phyloP scores from a whole-genome alignment of 2,888 invertebrate genomes.

The Coenonympha arcania region DNA sequence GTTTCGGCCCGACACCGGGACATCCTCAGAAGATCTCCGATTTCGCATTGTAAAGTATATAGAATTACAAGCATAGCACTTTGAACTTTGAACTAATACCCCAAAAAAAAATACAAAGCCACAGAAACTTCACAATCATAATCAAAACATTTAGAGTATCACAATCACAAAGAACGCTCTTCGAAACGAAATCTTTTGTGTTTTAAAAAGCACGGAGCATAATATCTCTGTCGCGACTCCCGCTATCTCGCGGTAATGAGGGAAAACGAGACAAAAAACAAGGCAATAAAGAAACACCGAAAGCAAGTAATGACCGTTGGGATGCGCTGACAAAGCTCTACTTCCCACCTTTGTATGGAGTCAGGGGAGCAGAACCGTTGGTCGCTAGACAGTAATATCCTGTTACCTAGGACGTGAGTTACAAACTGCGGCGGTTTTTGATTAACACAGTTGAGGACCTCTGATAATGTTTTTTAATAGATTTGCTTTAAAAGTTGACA shows the following conservation, averaged over 20 bases:
- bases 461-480: neutral
- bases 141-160: neutral
- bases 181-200: neutral
- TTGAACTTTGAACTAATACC: no score
- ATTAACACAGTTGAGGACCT: neutral
- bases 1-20: no score
- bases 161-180: neutral
- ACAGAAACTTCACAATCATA: no score
- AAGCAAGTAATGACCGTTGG: conserved; percentile 34
- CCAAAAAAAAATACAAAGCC: no score
- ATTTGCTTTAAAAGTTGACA: no score
- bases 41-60: no score
- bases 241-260: conserved; percentile 16
- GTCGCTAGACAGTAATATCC: conserved; percentile 59
- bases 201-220: neutral
- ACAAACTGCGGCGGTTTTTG: conserved; percentile 25
- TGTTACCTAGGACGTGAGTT: conserved; percentile 40
- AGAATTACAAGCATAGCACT: no score
- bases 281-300: conserved; percentile 24
- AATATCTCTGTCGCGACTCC: neutral
- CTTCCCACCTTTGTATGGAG: conserved; percentile 52
- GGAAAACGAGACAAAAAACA: conserved; percentile 23
- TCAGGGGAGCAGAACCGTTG: conserved; percentile 48
- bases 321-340: conserved; percentile 50
- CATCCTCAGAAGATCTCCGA: no score